Base-by-base conservation (phyloP, 2,113 vertebrate species). In the Callionymus lyra region DNA sequence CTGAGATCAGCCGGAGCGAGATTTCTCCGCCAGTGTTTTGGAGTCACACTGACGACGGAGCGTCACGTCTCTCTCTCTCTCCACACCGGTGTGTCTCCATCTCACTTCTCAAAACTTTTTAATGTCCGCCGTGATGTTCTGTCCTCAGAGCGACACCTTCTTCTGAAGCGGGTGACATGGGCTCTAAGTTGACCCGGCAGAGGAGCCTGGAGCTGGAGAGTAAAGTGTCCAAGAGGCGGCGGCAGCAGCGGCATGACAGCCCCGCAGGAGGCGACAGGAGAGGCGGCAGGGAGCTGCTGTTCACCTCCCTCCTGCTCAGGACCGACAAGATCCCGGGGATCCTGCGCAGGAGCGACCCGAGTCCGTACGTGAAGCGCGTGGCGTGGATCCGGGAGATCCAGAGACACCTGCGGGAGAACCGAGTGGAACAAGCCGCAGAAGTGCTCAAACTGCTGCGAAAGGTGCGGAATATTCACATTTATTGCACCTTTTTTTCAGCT, bases 381-480 rank as follows among this genome's bases (percentile, higher is more conserved):
- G 82, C 82, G 2, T 85, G 87, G 84, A 76, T 88, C 68, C 75
- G 80, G 44, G 84, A 91, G 41, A 84, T 89, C 66, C 85, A 90
- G 65, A 80, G 61, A 64, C 76, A 84, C 19, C 76, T 88, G 31
- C 74, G 82, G 14, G 68, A 82, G 51, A 74, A 74, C 35, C 85
- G 79, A 70, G 65, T 70, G 62, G 88, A 92, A 31, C 83, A 86
- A 52, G 89, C 90, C 2, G 64, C 67, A 3, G 86, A 84, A 50
- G 77, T 90, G 58, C 85, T 93, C 56, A 61, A 79, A 60, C 65
- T 89, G 68, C 86, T 93, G 0, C 68, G 90, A 27, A 90, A 92
- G 89, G 90, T 89, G 58, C 74, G 32, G 1, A 4, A 21, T 27
- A 5, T 27, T 27, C 21, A 5, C 4, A 4, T 27, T 4, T 27